phyloP scores from a whole-genome alignment of 2,888 invertebrate species.

The Rhagonycha lutea region DNA sequence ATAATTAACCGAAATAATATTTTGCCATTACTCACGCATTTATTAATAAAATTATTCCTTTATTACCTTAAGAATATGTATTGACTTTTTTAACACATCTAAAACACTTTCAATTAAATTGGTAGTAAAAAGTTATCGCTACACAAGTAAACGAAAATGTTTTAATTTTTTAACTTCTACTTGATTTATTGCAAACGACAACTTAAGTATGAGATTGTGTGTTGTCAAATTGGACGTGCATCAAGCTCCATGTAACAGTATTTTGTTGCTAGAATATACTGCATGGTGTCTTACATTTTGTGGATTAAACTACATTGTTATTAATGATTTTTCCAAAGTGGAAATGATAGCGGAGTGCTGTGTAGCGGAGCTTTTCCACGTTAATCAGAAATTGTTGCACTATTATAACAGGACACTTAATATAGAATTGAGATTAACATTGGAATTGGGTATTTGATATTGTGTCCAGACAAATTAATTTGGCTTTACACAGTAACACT shows the following conservation, averaged over 20 bases:
- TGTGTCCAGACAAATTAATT: conserved; percentile 17
- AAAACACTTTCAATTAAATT: background rate
- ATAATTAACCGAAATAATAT: too few species aligned
- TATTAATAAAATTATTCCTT: too few species aligned
- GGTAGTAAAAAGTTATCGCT: background rate
- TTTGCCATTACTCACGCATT: too few species aligned
- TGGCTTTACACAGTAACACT: conserved; percentile 14
- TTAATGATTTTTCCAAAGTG: background rate
- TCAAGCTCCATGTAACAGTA: background rate
- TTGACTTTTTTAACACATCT: too few species aligned
- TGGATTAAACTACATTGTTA: background rate
- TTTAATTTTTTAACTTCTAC: background rate
- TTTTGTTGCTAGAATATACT: background rate
- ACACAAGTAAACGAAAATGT: background rate
- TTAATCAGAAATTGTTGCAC: background rate
- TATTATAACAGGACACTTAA: background rate
- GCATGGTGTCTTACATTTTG: background rate
- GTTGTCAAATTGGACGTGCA: background rate
- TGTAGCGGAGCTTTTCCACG: background rate
- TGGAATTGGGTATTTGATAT: conserved; percentile 1
- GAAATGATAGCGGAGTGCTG: background rate
- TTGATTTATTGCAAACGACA: background rate
- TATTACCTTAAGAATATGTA: too few species aligned
- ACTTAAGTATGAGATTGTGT: background rate
- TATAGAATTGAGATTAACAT: background rate